Percentiles rank a stretch among this genome's conserved stretches.
phyloP scores from a whole-genome alignment of 2,888 invertebrate genomes.

The Tinea trinotella region DNA sequence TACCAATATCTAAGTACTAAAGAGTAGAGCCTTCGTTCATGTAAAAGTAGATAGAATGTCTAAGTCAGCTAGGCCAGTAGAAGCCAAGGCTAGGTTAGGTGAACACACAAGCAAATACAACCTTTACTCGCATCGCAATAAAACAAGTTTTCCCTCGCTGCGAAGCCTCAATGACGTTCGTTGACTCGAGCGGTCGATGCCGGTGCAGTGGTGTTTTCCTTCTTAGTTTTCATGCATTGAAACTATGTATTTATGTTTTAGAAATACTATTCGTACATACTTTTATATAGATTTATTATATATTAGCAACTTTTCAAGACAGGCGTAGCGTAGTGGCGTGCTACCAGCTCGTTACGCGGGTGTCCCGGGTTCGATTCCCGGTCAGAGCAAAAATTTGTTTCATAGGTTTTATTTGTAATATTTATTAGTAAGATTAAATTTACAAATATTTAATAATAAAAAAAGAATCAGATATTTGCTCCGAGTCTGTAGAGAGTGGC shows the following conservation, averaged over 20 bases:
- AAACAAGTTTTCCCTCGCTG: neutral
- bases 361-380: too few species aligned
- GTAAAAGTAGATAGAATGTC: constrained; percentile 74
- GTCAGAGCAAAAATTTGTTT: too few species aligned
- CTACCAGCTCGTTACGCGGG: too few species aligned
- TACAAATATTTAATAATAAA: too few species aligned
- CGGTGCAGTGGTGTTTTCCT: constrained; percentile 69
- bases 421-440: too few species aligned
- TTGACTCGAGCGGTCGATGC: constrained; percentile 69
- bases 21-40: constrained; percentile 54
- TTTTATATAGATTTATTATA: too few species aligned
- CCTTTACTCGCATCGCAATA: neutral
- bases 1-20: constrained; percentile 37
- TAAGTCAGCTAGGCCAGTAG: constrained; percentile 72
- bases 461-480: too few species aligned
- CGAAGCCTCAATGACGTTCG: constrained; percentile 63
- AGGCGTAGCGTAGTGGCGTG: too few species aligned
- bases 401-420: too few species aligned
- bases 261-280: constrained; percentile 25
- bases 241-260: constrained; percentile 27
- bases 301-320: too few species aligned
- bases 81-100: constrained; percentile 67
- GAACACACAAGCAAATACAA: constrained; percentile 31
- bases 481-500: too few species aligned
- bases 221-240: constrained; percentile 65